Percentiles rank a stretch among this genome's conserved stretches.
Evolutionary conservation across 2,113 vertebrate genomes (phyloP).

Genomic region (Tonatia bakeri): DNA sequence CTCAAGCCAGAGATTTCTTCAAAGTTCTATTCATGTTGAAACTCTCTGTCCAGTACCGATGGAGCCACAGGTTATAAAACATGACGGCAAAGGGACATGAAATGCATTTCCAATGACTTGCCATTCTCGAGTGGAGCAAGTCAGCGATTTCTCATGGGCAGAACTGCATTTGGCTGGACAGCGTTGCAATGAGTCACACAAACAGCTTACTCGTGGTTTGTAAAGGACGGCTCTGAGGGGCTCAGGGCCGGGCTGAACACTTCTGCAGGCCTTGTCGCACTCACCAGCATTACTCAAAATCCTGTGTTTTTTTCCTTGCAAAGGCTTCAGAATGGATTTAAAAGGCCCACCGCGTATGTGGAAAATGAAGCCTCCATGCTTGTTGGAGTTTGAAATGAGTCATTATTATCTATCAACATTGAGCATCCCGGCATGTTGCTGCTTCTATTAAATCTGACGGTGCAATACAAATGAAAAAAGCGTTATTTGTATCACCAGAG

Average conservation of each 20-base stretch:
- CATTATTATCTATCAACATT: background rate
- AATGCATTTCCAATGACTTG: background rate
- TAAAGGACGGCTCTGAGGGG: slow-evolving; percentile 45
- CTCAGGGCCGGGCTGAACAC: background rate
- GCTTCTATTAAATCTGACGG: background rate
- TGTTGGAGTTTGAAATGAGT: background rate
- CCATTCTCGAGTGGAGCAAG: background rate
- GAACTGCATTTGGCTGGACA: slow-evolving; percentile 56
- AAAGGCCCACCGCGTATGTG: background rate
- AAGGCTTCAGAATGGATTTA: slow-evolving; percentile 1
- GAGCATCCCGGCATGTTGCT: background rate
- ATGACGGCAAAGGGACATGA: background rate
- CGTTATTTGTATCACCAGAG: background rate
- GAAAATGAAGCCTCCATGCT: background rate
- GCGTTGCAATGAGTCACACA: slow-evolving; percentile 60
- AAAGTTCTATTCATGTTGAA: background rate
- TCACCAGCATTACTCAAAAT: background rate
- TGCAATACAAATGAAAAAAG: background rate
- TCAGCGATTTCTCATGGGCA: slow-evolving; percentile 44
- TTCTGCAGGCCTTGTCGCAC: background rate
- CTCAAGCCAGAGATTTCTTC: background rate
- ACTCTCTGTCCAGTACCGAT: background rate
- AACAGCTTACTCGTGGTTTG: slow-evolving; percentile 55
- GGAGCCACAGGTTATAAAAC: background rate
- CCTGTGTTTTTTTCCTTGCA: slow-evolving; percentile 28